These are phyloP conservation scores for Nomia melanderi DNA, from an alignment of 1,140 invertebrate genomes.

Conservation along the genomic window DNA sequence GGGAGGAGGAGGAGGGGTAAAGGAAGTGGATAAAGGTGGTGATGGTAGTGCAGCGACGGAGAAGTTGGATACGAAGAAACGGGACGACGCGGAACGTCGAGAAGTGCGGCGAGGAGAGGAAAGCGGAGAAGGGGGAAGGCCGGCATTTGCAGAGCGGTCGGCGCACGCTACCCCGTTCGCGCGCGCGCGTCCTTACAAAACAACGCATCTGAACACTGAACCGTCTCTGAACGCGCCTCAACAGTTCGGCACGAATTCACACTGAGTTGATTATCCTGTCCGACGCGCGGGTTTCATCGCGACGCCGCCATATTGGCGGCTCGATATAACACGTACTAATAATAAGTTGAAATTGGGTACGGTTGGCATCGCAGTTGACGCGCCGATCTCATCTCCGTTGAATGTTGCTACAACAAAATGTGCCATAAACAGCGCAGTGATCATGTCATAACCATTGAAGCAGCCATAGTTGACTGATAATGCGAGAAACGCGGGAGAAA, in stretches of 20 bases:
- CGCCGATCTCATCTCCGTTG: slow-evolving; percentile 42
- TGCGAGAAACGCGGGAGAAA: slow-evolving; percentile 22
- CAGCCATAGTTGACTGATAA: slow-evolving; percentile 38
- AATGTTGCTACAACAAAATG: slow-evolving; percentile 31
- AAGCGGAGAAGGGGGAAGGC: slow-evolving; percentile 39
- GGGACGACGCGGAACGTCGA: slow-evolving; percentile 2
- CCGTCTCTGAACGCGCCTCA: slow-evolving; percentile 65
- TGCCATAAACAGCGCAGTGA: slow-evolving; percentile 49
- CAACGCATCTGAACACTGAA: slow-evolving; percentile 71
- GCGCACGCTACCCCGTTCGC: slow-evolving; percentile 58
- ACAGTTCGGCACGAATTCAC: slow-evolving; percentile 68
- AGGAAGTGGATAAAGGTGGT: slow-evolving; percentile 42
- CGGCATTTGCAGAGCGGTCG: slow-evolving; percentile 52
- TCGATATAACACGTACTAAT: slow-evolving; percentile 64
- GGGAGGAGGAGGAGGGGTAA: neutral
- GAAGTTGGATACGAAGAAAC: slow-evolving; percentile 39
- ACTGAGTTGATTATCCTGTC: slow-evolving; percentile 67
- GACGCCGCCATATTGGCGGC: slow-evolving; percentile 66
- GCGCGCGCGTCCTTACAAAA: slow-evolving; percentile 67
- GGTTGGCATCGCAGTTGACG: slow-evolving; percentile 39
- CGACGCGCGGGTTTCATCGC: slow-evolving; percentile 60
- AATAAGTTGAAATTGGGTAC: slow-evolving; percentile 65
- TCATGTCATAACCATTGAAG: slow-evolving; percentile 46
- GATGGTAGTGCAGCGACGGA: slow-evolving; percentile 31
- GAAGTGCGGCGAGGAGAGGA: slow-evolving; percentile 25